Evolutionary conservation across 2,888 invertebrate genomes (phyloP).

Genomic region (Himalopsyche japonica): DNA sequence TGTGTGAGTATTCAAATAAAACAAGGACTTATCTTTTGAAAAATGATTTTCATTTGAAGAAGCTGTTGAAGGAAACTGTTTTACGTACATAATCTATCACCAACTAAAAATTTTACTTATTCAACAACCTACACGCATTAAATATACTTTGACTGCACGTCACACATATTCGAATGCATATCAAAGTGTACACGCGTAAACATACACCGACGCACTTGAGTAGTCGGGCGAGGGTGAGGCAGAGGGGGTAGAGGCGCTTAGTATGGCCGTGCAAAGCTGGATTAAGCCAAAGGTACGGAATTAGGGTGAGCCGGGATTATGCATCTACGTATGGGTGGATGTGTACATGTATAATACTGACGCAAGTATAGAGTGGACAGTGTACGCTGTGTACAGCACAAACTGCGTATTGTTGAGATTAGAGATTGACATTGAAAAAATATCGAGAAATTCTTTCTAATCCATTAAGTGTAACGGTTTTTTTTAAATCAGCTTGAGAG

Average conservation of each 20-base stretch:
- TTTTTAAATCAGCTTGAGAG: too few relatives aligned
- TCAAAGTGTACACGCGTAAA: neutral
- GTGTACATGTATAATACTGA: neutral
- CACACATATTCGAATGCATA: neutral
- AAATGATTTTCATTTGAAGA: too few relatives aligned
- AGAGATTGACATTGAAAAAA: too few relatives aligned
- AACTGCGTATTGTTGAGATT: neutral
- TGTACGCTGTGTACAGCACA: neutral
- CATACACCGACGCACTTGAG: slow-evolving; percentile 19
- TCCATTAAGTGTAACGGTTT: too few relatives aligned
- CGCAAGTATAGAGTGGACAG: neutral
- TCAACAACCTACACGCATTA: neutral
- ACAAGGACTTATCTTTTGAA: too few relatives aligned
- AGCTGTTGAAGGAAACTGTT: too few relatives aligned
- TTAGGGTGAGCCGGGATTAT: slow-evolving; percentile 41
- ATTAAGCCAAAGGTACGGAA: slow-evolving; percentile 42
- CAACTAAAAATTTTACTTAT: too few relatives aligned
- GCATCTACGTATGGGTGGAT: slow-evolving; percentile 5
- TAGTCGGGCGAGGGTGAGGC: neutral
- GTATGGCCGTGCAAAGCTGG: slow-evolving; percentile 44
- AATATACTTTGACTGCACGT: neutral
- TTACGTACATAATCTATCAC: too few relatives aligned
- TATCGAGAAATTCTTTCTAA: too few relatives aligned
- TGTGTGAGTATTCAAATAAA: too few relatives aligned
- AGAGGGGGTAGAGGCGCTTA: slow-evolving; percentile 42